phyloP scores from a whole-genome alignment of 1,140 invertebrate species.

The Panonychus citri region DNA sequence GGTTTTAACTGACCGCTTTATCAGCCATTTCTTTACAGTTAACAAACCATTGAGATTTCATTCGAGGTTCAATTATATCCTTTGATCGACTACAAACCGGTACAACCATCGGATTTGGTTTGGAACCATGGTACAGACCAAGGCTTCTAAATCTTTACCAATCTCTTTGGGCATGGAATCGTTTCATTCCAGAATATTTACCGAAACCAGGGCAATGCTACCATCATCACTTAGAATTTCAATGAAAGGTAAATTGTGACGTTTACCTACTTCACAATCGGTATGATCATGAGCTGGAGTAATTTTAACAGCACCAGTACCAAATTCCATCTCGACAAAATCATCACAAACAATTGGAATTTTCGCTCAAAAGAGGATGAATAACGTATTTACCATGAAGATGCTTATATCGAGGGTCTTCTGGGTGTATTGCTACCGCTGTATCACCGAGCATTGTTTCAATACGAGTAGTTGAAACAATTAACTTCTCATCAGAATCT shows the following conservation, averaged over 20 bases:
- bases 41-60: constrained; percentile 92
- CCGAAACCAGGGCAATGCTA: constrained; percentile 29
- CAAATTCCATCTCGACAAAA: constrained; percentile 83
- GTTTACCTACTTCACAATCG: constrained; percentile 87
- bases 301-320: constrained; percentile 84
- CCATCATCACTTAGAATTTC: constrained; percentile 87
- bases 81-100: constrained; percentile 93
- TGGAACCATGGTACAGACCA: constrained; percentile 58
- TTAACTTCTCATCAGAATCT: constrained; percentile 42
- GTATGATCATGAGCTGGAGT: constrained; percentile 95
- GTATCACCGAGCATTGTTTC: constrained; percentile 98
- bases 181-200: constrained; percentile 16
- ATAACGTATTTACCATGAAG: constrained; percentile 59
- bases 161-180: constrained; percentile 75
- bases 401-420: constrained; percentile 49
- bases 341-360: constrained; percentile 73
- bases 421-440: constrained; percentile 85
- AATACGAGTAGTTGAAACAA: constrained; percentile 87
- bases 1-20: constrained; percentile 34
- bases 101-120: constrained; percentile 89
- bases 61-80: constrained; percentile 87
- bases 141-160: constrained; percentile 45
- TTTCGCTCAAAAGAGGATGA: constrained; percentile 61
- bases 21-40: constrained; percentile 22
- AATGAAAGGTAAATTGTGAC: constrained; percentile 72